Conservation (phyloP, 1,140 invertebrate genomes). For the Plodia interpunctella region DNA sequence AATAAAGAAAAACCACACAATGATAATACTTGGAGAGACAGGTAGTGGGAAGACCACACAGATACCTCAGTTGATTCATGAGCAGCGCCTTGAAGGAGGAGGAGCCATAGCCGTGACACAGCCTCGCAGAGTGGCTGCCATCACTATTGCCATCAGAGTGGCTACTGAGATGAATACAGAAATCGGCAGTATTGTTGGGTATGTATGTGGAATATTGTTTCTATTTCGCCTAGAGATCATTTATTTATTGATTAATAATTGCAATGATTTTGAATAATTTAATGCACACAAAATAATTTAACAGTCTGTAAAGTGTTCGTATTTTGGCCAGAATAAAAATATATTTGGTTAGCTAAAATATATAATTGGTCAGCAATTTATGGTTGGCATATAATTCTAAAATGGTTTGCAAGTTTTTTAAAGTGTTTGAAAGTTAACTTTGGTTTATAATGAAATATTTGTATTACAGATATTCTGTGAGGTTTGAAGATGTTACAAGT, state of each 20-base stretch:
- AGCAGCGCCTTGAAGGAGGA: constrained; percentile 89
- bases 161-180: constrained; percentile 88
- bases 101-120: constrained; percentile 92
- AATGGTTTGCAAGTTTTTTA: no score
- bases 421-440: no score
- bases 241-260: no score
- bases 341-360: no score
- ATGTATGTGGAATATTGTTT: constrained; percentile 69
- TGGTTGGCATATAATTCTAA: no score
- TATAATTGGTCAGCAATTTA: no score
- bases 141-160: constrained; percentile 91
- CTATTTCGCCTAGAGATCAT: no score
- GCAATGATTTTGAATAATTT: no score
- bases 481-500: constrained; percentile 93
- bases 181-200: constrained; percentile 90
- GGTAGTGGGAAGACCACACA: constrained; percentile 99
- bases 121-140: constrained; percentile 92
- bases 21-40: constrained; percentile 98
- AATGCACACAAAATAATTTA: no score
- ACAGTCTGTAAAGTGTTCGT: no score
- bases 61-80: constrained; percentile 94
- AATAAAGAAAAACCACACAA: constrained; percentile 64
- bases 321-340: no score
- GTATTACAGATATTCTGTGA: constrained; percentile 85
- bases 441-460: no score